Evolutionary conservation across 2,888 invertebrate genomes (phyloP), one percentile per base, ranked within the genome.

Genomic region (Eustalomyia histrio): DNA sequence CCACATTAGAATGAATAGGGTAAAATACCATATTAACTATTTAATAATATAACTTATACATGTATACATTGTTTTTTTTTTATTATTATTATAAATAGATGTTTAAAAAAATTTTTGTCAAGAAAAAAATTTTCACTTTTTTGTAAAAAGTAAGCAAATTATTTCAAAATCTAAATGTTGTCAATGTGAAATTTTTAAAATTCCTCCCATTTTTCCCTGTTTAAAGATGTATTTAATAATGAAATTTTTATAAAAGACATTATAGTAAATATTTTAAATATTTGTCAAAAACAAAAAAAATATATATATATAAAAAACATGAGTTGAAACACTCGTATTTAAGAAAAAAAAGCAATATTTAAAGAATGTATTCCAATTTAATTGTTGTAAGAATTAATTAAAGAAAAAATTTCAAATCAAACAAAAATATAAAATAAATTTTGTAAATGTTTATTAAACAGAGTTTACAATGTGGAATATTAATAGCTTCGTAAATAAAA

Each of bases 291-390:
- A 53, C 3, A 17, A 58, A 52, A 69, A 12, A 60, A 50, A 52
- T 55, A 18, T 64, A 58, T n/a, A 1, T 29, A 1, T 29, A 7
- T 6, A 29, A 29, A 29, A 55, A 57, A 61, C 18, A 35, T 35
- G 24, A 75, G 75, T 72, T 67, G 12, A 29, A 61, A 67, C 57
- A 72, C 57, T 52, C 63, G 39, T 63, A 16, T 67, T 61, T 35
- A 71, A 58, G 35, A 64, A 73, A 61, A 69, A 60, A 67, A 81
- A 81, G 81, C 81, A 81, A 81, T 81, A 81, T 81, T 74, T 78
- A 69, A 64, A 72, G 39, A 64, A 43, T 17, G 16, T 69, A 64
- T 81, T 75, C 69, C 67, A 78, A 75, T 71, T 78, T 39, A 75
- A 78, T 78, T 72, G 64, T 76, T 76, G 57, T 69, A 43, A 75